These are phyloP conservation scores for Malacoctenus gilli DNA, from an alignment of 2,797 vertebrate species.

Conservation along the genomic window DNA sequence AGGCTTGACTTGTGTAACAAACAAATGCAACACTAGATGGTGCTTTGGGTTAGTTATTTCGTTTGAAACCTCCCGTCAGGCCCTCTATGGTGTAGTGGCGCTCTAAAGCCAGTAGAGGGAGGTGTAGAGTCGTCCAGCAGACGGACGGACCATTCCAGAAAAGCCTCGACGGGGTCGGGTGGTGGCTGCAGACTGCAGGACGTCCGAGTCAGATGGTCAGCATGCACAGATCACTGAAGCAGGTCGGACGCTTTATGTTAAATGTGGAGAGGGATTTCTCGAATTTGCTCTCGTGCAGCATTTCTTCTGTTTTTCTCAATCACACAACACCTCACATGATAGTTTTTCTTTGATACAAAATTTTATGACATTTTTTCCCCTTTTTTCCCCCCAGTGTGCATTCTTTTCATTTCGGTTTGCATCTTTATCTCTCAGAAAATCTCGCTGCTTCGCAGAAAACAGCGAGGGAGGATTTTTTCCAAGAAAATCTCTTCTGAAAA, in stretches of 20 bases:
- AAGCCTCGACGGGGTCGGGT: background rate
- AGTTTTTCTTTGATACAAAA: background rate
- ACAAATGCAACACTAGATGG: constrained; percentile 63
- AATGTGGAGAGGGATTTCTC: background rate
- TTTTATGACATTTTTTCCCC: background rate
- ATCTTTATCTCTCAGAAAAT: too few species aligned
- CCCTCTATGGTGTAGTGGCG: background rate
- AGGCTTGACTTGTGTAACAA: too few species aligned
- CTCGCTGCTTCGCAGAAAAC: too few species aligned
- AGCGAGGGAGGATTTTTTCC: too few species aligned
- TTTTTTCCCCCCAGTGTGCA: too few species aligned
- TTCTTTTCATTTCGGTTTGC: too few species aligned
- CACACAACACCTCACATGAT: background rate
- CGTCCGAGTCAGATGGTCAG: background rate
- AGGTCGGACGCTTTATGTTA: background rate
- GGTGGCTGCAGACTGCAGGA: constrained; percentile 3
- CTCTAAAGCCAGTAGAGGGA: constrained; percentile 31
- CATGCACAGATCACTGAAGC: background rate
- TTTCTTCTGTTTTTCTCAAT: background rate
- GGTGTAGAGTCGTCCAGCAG: constrained; percentile 18
- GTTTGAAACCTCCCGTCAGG: too few species aligned
- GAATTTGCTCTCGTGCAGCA: too few species aligned
- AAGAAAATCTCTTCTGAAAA: constrained; percentile 1
- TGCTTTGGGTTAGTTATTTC: constrained; percentile 18
- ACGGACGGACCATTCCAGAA: constrained; percentile 6